Conservation (phyloP, 2,113 vertebrate species). For the Chionomys nivalis region DNA sequence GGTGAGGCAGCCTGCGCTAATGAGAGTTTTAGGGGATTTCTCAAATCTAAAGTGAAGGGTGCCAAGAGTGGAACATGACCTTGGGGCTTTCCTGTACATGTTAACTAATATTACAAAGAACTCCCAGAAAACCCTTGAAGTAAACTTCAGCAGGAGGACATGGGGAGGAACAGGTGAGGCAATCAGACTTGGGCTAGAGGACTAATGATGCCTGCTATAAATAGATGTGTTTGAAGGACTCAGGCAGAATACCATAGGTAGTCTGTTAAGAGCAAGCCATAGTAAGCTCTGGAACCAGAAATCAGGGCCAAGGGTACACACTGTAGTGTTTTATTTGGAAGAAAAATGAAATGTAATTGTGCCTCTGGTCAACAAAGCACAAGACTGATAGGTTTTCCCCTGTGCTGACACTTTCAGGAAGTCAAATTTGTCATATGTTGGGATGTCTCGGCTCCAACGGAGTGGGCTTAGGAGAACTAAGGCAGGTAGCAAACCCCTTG, state of each 20-base stretch:
- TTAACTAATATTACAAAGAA: constrained; percentile 89
- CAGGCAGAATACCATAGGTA: neutral
- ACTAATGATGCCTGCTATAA: constrained; percentile 81
- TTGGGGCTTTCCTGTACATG: constrained; percentile 88
- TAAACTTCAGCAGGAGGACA: constrained; percentile 82
- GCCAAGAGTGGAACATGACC: constrained; percentile 88
- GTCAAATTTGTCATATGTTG: neutral
- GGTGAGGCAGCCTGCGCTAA: constrained; percentile 85
- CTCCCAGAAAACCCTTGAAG: constrained; percentile 85
- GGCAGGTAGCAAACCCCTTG: too few species aligned
- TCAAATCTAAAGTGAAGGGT: constrained; percentile 88
- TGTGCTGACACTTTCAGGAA: neutral
- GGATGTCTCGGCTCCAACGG: neutral
- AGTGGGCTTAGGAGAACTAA: neutral
- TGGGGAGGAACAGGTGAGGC: constrained; percentile 72
- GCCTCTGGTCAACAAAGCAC: too few species aligned
- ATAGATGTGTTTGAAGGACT: constrained; percentile 64
- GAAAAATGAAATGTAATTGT: neutral
- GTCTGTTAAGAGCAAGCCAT: neutral
- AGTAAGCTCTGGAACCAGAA: constrained; percentile 32
- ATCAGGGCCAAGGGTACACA: constrained; percentile 19
- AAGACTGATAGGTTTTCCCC: accelerated
- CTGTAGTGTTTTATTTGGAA: neutral
- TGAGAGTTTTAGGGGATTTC: constrained; percentile 89
- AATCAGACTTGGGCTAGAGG: constrained; percentile 74